Base-by-base conservation (phyloP, 2,888 invertebrate species). In the Amphipoea lucens region DNA sequence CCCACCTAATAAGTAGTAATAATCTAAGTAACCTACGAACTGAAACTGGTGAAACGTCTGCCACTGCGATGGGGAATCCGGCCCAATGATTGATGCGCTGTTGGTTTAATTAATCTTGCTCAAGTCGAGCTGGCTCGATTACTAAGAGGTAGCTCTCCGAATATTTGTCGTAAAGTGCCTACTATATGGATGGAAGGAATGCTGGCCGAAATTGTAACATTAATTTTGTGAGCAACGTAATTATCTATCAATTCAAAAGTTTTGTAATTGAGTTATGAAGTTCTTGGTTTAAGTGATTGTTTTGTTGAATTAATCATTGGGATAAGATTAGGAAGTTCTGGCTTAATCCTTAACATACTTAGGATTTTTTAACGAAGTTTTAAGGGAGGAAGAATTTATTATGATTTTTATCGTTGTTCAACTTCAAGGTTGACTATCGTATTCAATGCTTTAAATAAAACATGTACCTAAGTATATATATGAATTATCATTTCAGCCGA, bases 41-140 rank as follows among this genome's bases (percentile, higher is more conserved):
- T 91, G 90, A 90, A 45, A 90, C 84, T 91, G 90, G 89, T 92
- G 90, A 90, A 92, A 87, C 90, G 92, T 91, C 92, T 92, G 90
- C 90, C 89, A 88, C 89, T 89, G 87, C 88, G 87, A 87, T 90
- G 88, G 87, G 91, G 92, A 93, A 93, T 94, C 92, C 85, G 90
- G 89, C 87, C 89, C 93, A 94, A 95, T 96, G 96, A 96, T 96
- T 95, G 95, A 96, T 96, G 96, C 91, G 91, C 92, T 88, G 88
- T 90, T 87, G 91, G 92, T 92, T 95, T 96, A 96, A 96, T 96
- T 96, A 96, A 96, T 96, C 96, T 96, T 96, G 91, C 93, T 96
- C 95, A 95, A 94, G 92, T 87, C 91, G 89, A 90, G 91, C 90
- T 81, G 90, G 89, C 93, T 94, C 95, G 94, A 96, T 95, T 95